phyloP scores from a whole-genome alignment of 2,888 invertebrate species.

The Elmis aenea region DNA sequence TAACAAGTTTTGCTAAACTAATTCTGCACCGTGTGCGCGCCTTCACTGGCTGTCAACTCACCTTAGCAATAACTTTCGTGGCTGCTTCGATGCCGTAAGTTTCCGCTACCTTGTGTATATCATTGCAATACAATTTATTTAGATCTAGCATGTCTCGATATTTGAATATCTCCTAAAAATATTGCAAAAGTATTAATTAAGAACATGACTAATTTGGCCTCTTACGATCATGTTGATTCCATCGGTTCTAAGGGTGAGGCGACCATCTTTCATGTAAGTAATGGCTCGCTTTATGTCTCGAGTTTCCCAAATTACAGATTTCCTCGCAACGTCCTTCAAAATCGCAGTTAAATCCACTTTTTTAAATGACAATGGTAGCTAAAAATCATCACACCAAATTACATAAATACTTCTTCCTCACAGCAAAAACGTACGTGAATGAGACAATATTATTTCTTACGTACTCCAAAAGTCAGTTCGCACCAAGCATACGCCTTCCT shows the following conservation, averaged over 20 bases:
- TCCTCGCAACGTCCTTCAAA: slow-evolving; percentile 63
- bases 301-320: slow-evolving; percentile 74
- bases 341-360: slow-evolving; percentile 74
- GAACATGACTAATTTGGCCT: too few species aligned
- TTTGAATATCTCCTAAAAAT: slow-evolving; percentile 73
- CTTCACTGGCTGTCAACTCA: slow-evolving; percentile 38
- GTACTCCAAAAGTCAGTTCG: slow-evolving; percentile 68
- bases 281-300: slow-evolving; percentile 80
- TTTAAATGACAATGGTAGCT: slow-evolving; percentile 57
- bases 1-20: too few species aligned
- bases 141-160: slow-evolving; percentile 74
- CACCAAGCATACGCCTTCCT: slow-evolving; percentile 76
- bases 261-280: slow-evolving; percentile 62
- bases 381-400: slow-evolving; percentile 4
- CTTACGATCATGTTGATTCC: slow-evolving; percentile 82
- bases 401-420: too few species aligned
- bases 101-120: slow-evolving; percentile 84
- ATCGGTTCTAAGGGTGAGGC: slow-evolving; percentile 79
- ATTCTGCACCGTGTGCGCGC: too few species aligned
- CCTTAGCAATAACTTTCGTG: slow-evolving; percentile 78
- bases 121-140: slow-evolving; percentile 84
- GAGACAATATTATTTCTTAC: slow-evolving; percentile 26
- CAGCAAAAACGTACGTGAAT: slow-evolving; percentile 1
- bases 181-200: background rate
- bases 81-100: slow-evolving; percentile 98